Evolutionary conservation across 2,113 vertebrate genomes (phyloP).

Genomic region (Carassius gibelio): DNA sequence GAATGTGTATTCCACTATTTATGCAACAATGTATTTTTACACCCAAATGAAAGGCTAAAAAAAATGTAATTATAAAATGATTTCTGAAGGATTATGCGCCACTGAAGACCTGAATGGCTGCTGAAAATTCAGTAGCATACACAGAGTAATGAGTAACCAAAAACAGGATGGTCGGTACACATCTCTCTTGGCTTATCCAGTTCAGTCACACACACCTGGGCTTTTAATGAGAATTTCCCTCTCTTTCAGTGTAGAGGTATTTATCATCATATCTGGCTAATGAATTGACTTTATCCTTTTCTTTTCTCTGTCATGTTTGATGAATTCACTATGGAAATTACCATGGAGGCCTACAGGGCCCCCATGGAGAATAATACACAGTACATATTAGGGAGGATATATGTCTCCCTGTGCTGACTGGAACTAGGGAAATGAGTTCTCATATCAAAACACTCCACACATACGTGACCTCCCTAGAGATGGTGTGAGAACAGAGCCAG

Average conservation of each 20-base stretch:
- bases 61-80: no score
- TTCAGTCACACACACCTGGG: neutral
- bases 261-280: conserved; percentile 29
- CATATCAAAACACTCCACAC: conserved; percentile 25
- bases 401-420: conserved; percentile 19
- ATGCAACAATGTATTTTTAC: no score
- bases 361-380: conserved; percentile 9
- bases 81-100: no score
- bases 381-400: conserved; percentile 14
- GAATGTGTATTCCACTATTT: no score
- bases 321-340: conserved; percentile 34
- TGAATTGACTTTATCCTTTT: conserved; percentile 41
- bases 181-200: no score
- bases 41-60: no score
- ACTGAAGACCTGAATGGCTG: no score
- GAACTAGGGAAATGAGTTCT: conserved; percentile 27
- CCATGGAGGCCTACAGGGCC: neutral
- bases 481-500: conserved; percentile 7
- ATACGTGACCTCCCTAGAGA: conserved; percentile 1
- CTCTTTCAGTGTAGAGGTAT: neutral
- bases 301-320: conserved; percentile 16
- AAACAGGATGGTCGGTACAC: no score
- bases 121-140: no score
- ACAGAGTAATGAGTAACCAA: no score
- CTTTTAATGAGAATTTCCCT: conserved; percentile 16